These are phyloP conservation scores for Phenganax marumi DNA, from an alignment of 92 coral and sea anemone species.

Conservation along the genomic window DNA sequence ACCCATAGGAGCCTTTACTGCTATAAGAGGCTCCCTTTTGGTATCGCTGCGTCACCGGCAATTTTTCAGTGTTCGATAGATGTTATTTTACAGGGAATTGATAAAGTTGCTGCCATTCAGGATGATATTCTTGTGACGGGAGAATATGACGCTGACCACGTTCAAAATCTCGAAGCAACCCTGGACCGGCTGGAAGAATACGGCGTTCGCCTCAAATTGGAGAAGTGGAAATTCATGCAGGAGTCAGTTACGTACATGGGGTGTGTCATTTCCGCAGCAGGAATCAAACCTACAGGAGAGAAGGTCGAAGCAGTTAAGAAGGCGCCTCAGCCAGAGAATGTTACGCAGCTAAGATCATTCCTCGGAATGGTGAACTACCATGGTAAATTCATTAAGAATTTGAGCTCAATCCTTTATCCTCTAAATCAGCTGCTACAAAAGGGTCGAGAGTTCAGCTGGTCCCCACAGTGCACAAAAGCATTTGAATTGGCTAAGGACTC, in stretches of 20 bases:
- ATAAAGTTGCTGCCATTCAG: conserved; percentile 13
- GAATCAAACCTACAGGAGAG: conserved; percentile 35
- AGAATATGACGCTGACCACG: conserved; percentile 30
- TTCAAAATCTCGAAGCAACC: conserved; percentile 15
- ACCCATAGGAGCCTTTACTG: conserved; percentile 21
- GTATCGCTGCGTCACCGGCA: conserved; percentile 40
- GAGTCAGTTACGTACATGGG: conserved; percentile 40
- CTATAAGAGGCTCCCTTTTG: conserved; percentile 38
- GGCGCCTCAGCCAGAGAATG: conserved; percentile 29
- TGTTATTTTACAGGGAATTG: conserved; percentile 39
- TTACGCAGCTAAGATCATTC: conserved; percentile 38
- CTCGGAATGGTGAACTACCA: conserved; percentile 39
- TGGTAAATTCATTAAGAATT: conserved; percentile 29
- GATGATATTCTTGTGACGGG: too few relatives aligned
- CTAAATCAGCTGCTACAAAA: conserved; percentile 28
- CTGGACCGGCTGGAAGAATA: conserved; percentile 5
- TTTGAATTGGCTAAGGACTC: conserved; percentile 41
- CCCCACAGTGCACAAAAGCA: conserved; percentile 36
- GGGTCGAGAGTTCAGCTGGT: conserved; percentile 34
- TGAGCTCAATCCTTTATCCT: conserved; percentile 34
- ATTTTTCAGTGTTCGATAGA: conserved; percentile 51
- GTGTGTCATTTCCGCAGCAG: conserved; percentile 31
- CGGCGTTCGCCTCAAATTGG: conserved; percentile 29
- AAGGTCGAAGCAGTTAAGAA: conserved; percentile 37
- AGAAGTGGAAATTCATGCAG: conserved; percentile 29